Evolutionary conservation across 2,797 vertebrate species (phyloP).

Genomic region (Echeneis naucrates): DNA sequence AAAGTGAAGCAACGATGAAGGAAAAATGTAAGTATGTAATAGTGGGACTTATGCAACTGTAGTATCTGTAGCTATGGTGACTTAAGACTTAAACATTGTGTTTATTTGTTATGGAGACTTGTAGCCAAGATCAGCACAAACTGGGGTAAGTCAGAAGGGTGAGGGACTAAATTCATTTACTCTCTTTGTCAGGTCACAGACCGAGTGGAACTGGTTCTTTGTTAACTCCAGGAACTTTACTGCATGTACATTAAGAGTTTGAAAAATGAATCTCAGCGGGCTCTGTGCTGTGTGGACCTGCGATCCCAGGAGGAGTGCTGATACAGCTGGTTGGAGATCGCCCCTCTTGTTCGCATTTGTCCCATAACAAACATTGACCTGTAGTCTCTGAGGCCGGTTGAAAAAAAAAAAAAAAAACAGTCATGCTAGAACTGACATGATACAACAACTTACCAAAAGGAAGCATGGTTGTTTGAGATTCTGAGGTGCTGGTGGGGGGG

Average conservation of each 20-base stretch:
- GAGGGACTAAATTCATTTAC: conserved; percentile 19
- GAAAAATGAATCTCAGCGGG: conserved; percentile 6
- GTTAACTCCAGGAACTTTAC: background rate
- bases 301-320: background rate
- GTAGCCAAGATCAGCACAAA: conserved; percentile 20
- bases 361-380: background rate
- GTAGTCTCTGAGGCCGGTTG: background rate
- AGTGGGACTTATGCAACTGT: conserved; percentile 5
- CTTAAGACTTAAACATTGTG: conserved; percentile 10
- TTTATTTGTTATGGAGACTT: conserved; percentile 46
- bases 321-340: conserved; percentile 3
- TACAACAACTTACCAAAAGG: background rate
- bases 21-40: background rate
- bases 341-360: background rate
- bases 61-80: conserved; percentile 28
- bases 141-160: background rate
- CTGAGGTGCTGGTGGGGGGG: background rate
- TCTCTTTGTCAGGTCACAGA: background rate
- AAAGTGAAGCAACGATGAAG: conserved; percentile 3
- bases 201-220: background rate
- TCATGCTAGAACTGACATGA: background rate
- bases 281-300: background rate
- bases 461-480: background rate
- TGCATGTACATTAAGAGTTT: conserved; percentile 2
- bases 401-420: background rate